These are phyloP conservation scores for Salpingus planirostris DNA, from an alignment of 2,888 invertebrate genomes.

Conservation along the genomic window DNA sequence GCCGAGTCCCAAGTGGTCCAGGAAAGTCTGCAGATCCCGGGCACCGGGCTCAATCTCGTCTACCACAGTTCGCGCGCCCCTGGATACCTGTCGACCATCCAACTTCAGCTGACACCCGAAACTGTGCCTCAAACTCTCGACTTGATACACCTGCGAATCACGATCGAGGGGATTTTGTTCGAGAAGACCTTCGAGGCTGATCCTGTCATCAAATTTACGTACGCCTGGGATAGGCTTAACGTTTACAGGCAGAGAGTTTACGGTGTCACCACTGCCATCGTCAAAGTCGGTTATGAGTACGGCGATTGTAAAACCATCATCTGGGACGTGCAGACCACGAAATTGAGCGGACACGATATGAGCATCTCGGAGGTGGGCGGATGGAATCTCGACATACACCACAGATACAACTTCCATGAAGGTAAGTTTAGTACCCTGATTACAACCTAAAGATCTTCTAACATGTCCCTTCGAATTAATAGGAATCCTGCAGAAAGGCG, in stretches of 20 bases:
- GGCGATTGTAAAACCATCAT: conserved; percentile 84
- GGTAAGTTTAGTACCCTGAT: conserved; percentile 44
- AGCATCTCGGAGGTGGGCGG: conserved; percentile 94
- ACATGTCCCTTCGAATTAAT: conserved; percentile 17
- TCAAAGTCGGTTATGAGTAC: conserved; percentile 95
- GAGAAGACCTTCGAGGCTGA: conserved; percentile 93
- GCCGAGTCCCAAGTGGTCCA: conserved; percentile 92
- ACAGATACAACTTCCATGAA: conserved; percentile 96
- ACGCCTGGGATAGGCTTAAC: conserved; percentile 94
- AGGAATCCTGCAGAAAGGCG: conserved; percentile 95
- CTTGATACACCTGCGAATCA: conserved; percentile 85
- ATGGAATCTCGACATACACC: conserved; percentile 97
- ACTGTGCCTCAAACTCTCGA: conserved; percentile 70
- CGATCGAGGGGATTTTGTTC: conserved; percentile 89
- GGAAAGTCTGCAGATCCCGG: conserved; percentile 89
- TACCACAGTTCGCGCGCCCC: conserved; percentile 93
- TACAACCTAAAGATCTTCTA: not conserved
- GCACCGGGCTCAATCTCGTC: conserved; percentile 89
- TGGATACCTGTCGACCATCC: conserved; percentile 88
- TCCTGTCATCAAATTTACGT: conserved; percentile 92
- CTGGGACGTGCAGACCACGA: conserved; percentile 94
- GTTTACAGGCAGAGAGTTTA: conserved; percentile 95
- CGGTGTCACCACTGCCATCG: conserved; percentile 89
- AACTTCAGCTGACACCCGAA: conserved; percentile 82
- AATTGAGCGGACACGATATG: conserved; percentile 93